Percentiles rank a stretch among this genome's conserved stretches.
Evolutionary conservation across 30 jellyfish, hydroid and myxozoan genomes (phyloP).

Genomic region (Haliclystus octoradiatus): DNA sequence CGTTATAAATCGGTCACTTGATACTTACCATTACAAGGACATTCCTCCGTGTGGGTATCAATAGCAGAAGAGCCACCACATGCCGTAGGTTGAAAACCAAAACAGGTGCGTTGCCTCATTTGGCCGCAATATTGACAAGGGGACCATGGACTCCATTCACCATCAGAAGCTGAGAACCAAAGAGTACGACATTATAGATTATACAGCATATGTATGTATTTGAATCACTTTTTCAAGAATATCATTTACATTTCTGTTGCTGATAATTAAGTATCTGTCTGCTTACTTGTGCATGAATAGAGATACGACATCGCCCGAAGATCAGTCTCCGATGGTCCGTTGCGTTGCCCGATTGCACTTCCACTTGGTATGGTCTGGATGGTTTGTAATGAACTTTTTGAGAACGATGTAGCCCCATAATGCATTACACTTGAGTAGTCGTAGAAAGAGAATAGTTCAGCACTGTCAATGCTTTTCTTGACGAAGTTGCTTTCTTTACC

Average conservation of each 20-base stretch:
- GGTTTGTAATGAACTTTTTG: not conserved
- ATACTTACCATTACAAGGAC: not conserved
- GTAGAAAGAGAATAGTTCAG: not conserved
- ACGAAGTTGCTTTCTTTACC: not conserved
- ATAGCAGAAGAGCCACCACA: not conserved
- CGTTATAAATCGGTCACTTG: no score
- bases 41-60: not conserved
- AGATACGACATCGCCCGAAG: not conserved
- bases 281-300: not conserved
- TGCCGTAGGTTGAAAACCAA: not conserved
- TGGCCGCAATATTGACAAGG: not conserved
- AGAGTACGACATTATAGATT: no score
- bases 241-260: no score
- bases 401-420: not conserved
- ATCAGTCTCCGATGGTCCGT: not conserved
- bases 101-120: not conserved
- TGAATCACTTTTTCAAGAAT: no score
- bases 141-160: not conserved
- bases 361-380: not conserved
- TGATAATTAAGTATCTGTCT: no score
- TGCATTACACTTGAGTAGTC: not conserved
- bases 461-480: not conserved
- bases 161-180: not conserved
- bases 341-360: not conserved
- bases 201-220: no score